Evolutionary conservation across 2,113 vertebrate genomes (phyloP).

Genomic region (Vicugna pacos): DNA sequence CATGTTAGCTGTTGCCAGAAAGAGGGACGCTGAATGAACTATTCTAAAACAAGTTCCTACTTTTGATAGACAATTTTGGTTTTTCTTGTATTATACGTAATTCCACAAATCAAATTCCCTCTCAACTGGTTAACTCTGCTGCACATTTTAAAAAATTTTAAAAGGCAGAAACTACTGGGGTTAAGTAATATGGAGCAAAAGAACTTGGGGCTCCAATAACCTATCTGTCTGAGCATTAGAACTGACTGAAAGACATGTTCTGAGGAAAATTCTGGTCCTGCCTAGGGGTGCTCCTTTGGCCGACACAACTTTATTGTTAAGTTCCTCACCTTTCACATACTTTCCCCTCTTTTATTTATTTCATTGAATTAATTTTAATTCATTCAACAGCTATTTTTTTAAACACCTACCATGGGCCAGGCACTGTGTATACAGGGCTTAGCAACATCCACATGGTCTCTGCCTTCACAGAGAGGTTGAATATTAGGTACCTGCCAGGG

Average conservation of each 20-base stretch:
- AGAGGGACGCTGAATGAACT: not conserved
- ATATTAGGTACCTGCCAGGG: not conserved
- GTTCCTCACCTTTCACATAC: not conserved
- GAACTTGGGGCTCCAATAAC: not conserved
- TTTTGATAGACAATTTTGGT: not conserved
- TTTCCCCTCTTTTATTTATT: not conserved
- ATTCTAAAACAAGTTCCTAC: not conserved
- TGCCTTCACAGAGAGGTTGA: not conserved
- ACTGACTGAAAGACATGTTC: not conserved
- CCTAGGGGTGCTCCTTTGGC: not conserved
- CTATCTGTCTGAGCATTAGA: not conserved
- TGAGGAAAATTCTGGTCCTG: not conserved
- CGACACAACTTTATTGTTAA: not conserved
- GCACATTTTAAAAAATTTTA: not conserved
- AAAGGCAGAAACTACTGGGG: not conserved
- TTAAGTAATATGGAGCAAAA: not conserved
- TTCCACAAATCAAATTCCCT: not conserved
- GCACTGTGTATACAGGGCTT: not conserved
- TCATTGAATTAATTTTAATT: constrained; percentile 30
- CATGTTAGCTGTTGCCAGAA: not conserved
- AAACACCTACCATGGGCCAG: not conserved
- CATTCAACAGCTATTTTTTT: not conserved
- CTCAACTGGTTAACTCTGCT: not conserved
- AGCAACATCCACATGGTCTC: no score
- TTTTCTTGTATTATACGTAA: not conserved